phyloP scores from a whole-genome alignment of 2,888 invertebrate genomes.

The Lycaena phlaeas region DNA sequence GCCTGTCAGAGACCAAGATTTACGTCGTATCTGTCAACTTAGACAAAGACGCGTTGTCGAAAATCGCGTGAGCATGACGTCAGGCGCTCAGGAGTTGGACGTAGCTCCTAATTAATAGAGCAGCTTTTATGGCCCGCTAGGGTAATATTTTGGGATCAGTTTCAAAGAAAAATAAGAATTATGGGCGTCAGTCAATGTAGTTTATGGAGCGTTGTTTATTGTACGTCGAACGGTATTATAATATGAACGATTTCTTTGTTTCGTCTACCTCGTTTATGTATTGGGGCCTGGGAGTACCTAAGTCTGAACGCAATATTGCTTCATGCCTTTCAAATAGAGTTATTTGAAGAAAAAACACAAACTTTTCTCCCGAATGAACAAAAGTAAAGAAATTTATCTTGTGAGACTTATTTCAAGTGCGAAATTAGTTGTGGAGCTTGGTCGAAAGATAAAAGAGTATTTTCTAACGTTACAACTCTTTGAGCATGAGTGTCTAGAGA shows the following conservation, averaged over 20 bases:
- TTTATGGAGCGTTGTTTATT: slow-evolving; percentile 54
- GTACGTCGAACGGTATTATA: slow-evolving; percentile 33
- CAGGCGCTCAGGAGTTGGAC: slow-evolving; percentile 36
- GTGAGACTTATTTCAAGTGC: slow-evolving; percentile 14
- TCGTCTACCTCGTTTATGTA: slow-evolving; percentile 22
- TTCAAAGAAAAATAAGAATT: slow-evolving; percentile 58
- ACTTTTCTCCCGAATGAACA: slow-evolving; percentile 18
- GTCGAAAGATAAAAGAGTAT: background rate
- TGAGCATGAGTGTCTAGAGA: background rate
- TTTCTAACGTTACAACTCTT: background rate
- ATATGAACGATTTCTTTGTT: slow-evolving; percentile 49
- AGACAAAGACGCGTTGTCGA: slow-evolving; percentile 59
- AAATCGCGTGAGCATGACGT: slow-evolving; percentile 55
- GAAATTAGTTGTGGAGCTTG: slow-evolving; percentile 14
- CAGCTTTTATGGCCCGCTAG: slow-evolving; percentile 45
- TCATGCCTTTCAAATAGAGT: slow-evolving; percentile 19
- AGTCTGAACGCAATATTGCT: slow-evolving; percentile 15
- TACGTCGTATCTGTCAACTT: slow-evolving; percentile 54
- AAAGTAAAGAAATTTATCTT: slow-evolving; percentile 20
- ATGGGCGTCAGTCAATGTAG: slow-evolving; percentile 38
- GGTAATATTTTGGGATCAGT: slow-evolving; percentile 33
- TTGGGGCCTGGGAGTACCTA: slow-evolving; percentile 14
- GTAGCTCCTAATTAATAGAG: slow-evolving; percentile 52
- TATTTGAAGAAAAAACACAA: slow-evolving; percentile 18
- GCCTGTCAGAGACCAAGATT: slow-evolving; percentile 57